Conservation (phyloP, 2,888 invertebrate species). For the Antheraea assamensis region DNA sequence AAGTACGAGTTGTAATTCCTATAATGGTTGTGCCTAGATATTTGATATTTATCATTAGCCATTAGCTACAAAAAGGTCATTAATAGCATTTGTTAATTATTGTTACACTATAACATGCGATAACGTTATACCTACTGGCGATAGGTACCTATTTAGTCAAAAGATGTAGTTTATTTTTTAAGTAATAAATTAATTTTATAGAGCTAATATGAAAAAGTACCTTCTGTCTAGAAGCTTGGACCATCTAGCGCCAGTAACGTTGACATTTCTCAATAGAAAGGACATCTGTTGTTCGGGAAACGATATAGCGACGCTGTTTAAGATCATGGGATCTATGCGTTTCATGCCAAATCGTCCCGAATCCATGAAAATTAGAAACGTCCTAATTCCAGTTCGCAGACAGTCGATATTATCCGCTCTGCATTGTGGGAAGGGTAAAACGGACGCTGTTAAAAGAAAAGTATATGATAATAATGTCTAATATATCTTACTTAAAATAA, state of each 20-base stretch:
- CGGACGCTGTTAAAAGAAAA: conserved; percentile 43
- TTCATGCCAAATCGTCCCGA: conserved; percentile 64
- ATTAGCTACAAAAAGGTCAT: too few relatives aligned
- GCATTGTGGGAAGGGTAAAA: conserved; percentile 69
- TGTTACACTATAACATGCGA: too few relatives aligned
- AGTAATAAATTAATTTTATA: not conserved
- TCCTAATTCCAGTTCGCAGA: conserved; percentile 65
- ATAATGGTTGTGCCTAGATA: not conserved
- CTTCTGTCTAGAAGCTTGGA: conserved; percentile 63
- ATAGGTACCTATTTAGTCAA: too few relatives aligned
- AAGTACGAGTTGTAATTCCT: not conserved
- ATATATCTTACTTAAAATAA: not conserved
- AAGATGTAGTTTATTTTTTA: too few relatives aligned
- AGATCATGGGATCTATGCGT: conserved; percentile 58
- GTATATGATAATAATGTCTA: not conserved
- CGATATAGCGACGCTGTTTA: conserved; percentile 65
- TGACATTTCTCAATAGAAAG: conserved; percentile 63
- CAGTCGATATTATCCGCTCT: conserved; percentile 65
- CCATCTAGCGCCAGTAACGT: conserved; percentile 73
- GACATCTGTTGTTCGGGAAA: conserved; percentile 64
- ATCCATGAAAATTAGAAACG: conserved; percentile 74
- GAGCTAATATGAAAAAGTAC: conserved; percentile 36
- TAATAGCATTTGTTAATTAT: too few relatives aligned
- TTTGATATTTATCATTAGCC: not conserved
- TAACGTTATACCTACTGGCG: too few relatives aligned